Percentiles rank a stretch among this genome's conserved stretches.
These are phyloP conservation scores for Alosa sapidissima DNA, from an alignment of 2,797 vertebrate species.

Conservation along the genomic window DNA sequence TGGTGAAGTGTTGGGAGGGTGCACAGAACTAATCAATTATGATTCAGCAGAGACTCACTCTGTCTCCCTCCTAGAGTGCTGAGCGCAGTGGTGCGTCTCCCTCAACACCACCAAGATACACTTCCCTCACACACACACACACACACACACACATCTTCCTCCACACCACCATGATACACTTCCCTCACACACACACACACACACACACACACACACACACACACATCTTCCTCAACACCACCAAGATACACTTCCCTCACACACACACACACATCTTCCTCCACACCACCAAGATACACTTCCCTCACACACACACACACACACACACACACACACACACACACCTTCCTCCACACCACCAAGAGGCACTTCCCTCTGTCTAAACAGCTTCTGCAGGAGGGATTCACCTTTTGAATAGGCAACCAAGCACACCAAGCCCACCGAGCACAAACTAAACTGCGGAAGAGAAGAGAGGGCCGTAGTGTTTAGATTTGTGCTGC, in stretches of 20 bases:
- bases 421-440: background rate
- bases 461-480: background rate
- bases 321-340: too few relatives aligned
- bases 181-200: too few relatives aligned
- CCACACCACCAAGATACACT: too few relatives aligned
- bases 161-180: too few relatives aligned
- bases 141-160: too few relatives aligned
- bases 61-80: background rate
- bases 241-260: too few relatives aligned
- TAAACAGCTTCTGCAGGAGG: background rate
- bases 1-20: background rate
- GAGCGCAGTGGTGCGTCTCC: background rate
- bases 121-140: too few relatives aligned
- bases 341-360: background rate
- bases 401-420: background rate
- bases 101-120: background rate
- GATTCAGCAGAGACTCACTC: slow-evolving; percentile 8
- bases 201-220: too few relatives aligned
- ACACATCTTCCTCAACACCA: too few relatives aligned
- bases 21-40: slow-evolving; percentile 15
- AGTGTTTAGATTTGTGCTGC: background rate
- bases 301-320: too few relatives aligned
- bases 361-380: background rate
- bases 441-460: background rate
- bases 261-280: too few relatives aligned